Conservation (phyloP, 1,140 invertebrate species). For the Scaptomyza pallida region DNA sequence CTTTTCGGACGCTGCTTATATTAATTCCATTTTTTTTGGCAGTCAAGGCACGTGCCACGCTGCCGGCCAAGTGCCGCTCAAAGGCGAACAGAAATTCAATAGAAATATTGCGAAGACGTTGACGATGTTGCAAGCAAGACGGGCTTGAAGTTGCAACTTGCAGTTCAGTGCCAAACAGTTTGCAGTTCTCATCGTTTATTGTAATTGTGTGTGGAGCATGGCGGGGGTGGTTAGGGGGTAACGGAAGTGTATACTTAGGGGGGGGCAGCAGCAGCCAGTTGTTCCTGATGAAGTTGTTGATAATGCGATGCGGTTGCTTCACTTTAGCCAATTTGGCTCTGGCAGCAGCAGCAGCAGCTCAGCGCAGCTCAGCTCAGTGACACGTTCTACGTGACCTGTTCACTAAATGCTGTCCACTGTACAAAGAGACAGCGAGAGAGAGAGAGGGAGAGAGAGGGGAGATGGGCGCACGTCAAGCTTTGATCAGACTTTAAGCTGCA, state of each 20-base stretch:
- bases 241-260: conserved; percentile 15
- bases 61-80: conserved; percentile 51
- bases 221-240: not conserved
- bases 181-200: conserved; percentile 61
- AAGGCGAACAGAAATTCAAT: conserved; percentile 62
- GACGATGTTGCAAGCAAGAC: conserved; percentile 30
- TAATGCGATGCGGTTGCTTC: conserved; percentile 76
- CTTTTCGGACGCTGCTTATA: conserved; percentile 14
- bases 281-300: conserved; percentile 73
- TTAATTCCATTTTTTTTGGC: conserved; percentile 37
- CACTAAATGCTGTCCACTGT: conserved; percentile 53
- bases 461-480: conserved; percentile 11
- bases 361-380: conserved; percentile 45
- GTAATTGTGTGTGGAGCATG: conserved; percentile 28
- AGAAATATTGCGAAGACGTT: conserved; percentile 65
- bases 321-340: conserved; percentile 76
- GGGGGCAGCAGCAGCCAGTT: conserved; percentile 21
- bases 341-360: conserved; percentile 67
- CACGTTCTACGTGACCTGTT: conserved; percentile 75
- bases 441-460: not conserved
- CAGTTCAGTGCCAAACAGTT: conserved; percentile 69
- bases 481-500: conserved; percentile 45
- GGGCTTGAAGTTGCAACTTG: conserved; percentile 24
- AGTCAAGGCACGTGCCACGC: conserved; percentile 70
- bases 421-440: not conserved